Evolutionary conservation across 2,888 invertebrate species (phyloP), one percentile per base, ranked within the genome.

Genomic region (Anticlea derivata): DNA sequence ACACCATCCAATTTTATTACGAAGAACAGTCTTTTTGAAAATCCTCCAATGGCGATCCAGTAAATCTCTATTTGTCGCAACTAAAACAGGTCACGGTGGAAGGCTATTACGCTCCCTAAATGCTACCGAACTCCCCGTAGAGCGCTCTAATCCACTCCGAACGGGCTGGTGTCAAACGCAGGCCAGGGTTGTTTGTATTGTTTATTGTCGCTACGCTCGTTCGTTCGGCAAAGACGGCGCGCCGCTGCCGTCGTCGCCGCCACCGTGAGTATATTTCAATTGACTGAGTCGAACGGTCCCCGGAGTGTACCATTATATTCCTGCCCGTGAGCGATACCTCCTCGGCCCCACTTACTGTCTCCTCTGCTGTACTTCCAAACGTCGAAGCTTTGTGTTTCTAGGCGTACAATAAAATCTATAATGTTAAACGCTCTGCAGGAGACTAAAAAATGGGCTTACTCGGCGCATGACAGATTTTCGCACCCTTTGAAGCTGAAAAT

Each of bases 31-130:
- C 70, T 78, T 71, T 79, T 82, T 76, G 78, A 71, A 78, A 82
- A 82, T 78, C 80, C 80, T 78, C 79, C 70, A 73, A 70, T 73
- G 75, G 84, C 83, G 79, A 83, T 86, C 78, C 78, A 80, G 87
- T 90, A 90, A 90, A 89, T 89, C 88, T 89, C 86, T 86, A 89
- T 90, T 89, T 89, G 89, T 89, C 85, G 86, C 88, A 85, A 86
- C 84, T 88, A 83, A 88, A 90, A 83, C 89, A 88, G 89, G 89
- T 89, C 89, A 89, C 89, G 83, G 85, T 79, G 80, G 83, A 81
- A 84, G 83, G 86, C 88, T 87, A 87, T 89, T 87, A 88, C 87
- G 86, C 71, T 86, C 83, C 86, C 88, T 86, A 88, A 89, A 88
- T 86, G 86, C 86, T 86, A 83, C 84, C 86, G 86, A 87, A 86